Evolutionary conservation across 53 echinoderm and acorn worm species (phyloP).

Genomic region (Apostichopus leukothele): DNA sequence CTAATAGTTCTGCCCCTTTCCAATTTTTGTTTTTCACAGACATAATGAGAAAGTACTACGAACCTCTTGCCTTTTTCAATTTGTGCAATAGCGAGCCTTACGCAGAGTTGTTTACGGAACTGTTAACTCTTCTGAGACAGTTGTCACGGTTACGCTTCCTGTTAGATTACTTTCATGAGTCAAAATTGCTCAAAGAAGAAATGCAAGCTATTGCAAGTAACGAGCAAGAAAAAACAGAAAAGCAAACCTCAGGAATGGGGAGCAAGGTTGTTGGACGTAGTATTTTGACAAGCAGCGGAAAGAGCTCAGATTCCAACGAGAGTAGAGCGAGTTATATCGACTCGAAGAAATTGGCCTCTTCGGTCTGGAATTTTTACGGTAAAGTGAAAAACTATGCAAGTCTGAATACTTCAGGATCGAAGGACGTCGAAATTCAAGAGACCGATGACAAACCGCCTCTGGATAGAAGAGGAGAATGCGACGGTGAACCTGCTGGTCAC

Average conservation of each 20-base stretch:
- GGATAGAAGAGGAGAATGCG: conserved; percentile 1
- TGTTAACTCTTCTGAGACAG: conserved; percentile 81
- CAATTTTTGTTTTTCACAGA: conserved; percentile 50
- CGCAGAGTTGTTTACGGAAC: conserved; percentile 63
- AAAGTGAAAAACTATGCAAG: conserved; percentile 46
- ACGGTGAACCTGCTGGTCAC: not conserved
- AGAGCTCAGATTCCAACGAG: not conserved
- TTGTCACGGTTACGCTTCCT: conserved; percentile 87
- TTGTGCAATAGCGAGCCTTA: conserved; percentile 70
- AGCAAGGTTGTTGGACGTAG: not conserved
- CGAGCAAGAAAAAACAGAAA: not conserved
- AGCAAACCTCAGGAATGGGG: not conserved
- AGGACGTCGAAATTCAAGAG: not conserved
- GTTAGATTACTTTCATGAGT: conserved; percentile 88
- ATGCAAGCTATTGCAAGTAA: not conserved
- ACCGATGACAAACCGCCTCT: not conserved
- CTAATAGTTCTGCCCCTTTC: not conserved
- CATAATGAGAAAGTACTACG: conserved; percentile 77
- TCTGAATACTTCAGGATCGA: not conserved
- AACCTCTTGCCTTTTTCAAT: conserved; percentile 80
- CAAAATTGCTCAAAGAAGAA: conserved; percentile 52
- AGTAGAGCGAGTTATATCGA: not conserved
- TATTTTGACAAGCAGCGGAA: not conserved
- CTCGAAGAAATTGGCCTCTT: conserved; percentile 28
- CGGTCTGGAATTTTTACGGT: conserved; percentile 30